Conservation (phyloP, 2,797 vertebrate species). For the Catharus ustulatus region DNA sequence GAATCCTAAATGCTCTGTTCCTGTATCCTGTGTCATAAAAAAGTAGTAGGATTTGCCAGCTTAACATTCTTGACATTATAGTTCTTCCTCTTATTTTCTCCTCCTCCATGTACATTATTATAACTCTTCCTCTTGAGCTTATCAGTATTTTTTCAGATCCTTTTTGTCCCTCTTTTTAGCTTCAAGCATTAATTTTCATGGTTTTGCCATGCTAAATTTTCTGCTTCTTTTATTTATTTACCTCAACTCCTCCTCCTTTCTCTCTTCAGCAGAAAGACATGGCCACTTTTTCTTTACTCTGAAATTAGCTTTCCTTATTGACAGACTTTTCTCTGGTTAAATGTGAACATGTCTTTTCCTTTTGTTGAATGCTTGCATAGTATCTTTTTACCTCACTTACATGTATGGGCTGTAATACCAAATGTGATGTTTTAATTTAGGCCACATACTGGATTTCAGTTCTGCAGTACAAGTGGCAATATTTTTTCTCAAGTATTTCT, state of each 20-base stretch:
- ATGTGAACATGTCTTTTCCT: neutral
- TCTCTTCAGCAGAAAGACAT: constrained; percentile 2
- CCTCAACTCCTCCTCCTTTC: constrained; percentile 33
- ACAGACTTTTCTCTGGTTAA: neutral
- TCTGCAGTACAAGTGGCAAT: neutral
- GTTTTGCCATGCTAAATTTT: constrained; percentile 12
- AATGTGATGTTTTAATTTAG: neutral
- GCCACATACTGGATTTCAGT: neutral
- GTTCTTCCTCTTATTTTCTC: neutral
- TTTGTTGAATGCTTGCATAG: neutral
- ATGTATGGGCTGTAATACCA: neutral
- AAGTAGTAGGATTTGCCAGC: neutral
- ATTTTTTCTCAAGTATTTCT: neutral
- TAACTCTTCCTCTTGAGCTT: neutral
- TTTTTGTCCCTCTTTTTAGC: constrained; percentile 20
- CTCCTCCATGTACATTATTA: neutral
- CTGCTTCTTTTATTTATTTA: constrained; percentile 54
- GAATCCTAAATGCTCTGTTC: neutral
- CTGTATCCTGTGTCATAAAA: neutral
- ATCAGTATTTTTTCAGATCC: constrained; percentile 30
- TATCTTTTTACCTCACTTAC: neutral
- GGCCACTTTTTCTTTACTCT: neutral
- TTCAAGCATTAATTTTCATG: constrained; percentile 33
- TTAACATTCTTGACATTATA: neutral
- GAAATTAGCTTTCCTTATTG: constrained; percentile 15